phyloP scores from a whole-genome alignment of 2,797 vertebrate species.

The Hemitrygon akajei region DNA sequence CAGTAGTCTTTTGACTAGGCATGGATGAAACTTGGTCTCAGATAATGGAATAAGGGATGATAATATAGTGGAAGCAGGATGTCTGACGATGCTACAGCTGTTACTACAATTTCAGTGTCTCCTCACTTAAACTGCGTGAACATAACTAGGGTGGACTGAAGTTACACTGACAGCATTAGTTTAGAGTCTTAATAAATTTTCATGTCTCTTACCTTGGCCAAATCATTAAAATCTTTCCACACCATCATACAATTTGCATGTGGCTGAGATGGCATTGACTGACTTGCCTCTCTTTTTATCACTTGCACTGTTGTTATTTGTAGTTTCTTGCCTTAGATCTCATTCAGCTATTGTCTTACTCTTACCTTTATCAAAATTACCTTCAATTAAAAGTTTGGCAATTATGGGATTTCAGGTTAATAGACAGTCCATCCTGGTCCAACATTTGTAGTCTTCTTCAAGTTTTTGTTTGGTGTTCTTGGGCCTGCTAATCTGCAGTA shows the following conservation, averaged over 20 bases:
- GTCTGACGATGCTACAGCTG: background rate
- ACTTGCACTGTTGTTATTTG: background rate
- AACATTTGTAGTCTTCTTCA: background rate
- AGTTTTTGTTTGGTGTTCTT: background rate
- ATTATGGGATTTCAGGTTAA: background rate
- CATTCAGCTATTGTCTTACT: background rate
- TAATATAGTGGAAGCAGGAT: background rate
- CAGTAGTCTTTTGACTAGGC: background rate
- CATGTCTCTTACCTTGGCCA: background rate
- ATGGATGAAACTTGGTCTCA: background rate
- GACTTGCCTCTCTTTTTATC: background rate
- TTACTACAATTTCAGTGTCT: background rate
- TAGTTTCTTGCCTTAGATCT: background rate
- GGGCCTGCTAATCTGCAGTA: background rate
- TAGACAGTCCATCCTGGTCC: background rate
- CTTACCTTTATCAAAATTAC: background rate
- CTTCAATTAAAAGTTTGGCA: background rate
- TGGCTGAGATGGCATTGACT: background rate
- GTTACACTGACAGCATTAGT: background rate
- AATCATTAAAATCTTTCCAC: background rate
- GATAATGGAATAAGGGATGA: background rate
- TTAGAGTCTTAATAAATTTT: background rate
- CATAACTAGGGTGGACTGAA: background rate
- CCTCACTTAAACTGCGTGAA: background rate
- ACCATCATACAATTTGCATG: background rate